Evolutionary conservation across 2,113 vertebrate genomes (phyloP), one percentile per base, ranked within the genome.

Genomic region (Pomatorhinus ruficollis): DNA sequence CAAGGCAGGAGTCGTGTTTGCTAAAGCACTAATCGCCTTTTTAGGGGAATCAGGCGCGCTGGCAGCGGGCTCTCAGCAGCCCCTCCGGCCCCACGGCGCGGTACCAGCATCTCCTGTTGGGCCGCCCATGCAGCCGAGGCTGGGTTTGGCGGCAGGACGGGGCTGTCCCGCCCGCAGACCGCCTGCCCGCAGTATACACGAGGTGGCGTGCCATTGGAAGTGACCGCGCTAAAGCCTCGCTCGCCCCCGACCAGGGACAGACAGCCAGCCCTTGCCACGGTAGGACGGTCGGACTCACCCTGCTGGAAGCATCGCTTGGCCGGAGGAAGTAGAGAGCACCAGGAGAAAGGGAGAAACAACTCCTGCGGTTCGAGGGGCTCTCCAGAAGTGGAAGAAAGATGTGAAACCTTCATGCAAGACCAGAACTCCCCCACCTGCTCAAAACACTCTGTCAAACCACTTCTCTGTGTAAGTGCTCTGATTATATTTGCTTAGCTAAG

Each of bases 1-100:
- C n/a, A 0, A 6, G 44, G 64, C 52, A 9, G 22, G 2, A 9
- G 22, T 1, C 13, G 19, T 2, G 19, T 22, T 33, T 5, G 42
- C 39, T 7, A 5, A n/a, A 24, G 19, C 65, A 0, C 21, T 1
- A 0, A 8, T 9, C 14, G 15, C 52, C 44, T 9, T 20, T 10
- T 15, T 0, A 3, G 59, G 12, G 53, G 30, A 21, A 9, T 0
- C 16, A 2, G 7, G 42, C 2, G 57, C 53, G 0, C 18, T 9
- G 2, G 69, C 60, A 31, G 70, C 5, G 23, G 12, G 27, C 2
- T 11, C 19, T 22, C 54, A 2, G 40, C 77, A 35, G 68, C 65
- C 22, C 39, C 37, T 13, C 15, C 23, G 31, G 6, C 63, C 59
- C 24, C 45, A 1, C 23, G 3, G 5, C 9, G 3, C 16, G 0